Percentiles rank a stretch among this genome's conserved stretches.
These are phyloP conservation scores for Trachelus iudaicus DNA, from an alignment of 2,888 invertebrate genomes.

Conservation along the genomic window DNA sequence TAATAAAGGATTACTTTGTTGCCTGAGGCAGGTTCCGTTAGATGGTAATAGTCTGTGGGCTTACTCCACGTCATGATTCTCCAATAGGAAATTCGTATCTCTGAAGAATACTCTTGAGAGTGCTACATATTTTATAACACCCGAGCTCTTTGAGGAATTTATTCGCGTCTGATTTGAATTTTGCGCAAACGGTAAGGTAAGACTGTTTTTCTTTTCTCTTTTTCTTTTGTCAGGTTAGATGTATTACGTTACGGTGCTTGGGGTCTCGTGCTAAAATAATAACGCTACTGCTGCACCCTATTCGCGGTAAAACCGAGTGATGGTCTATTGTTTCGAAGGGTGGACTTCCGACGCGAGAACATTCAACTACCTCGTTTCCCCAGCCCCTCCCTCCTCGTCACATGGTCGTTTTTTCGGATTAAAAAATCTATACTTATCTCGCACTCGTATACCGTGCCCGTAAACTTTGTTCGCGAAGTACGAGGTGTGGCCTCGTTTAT, in stretches of 20 bases:
- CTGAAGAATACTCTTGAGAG: not conserved
- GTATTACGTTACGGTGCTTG: not conserved
- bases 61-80: not conserved
- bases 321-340: not conserved
- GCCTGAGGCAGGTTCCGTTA: not conserved
- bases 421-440: not conserved
- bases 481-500: not conserved
- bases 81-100: not conserved
- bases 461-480: not conserved
- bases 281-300: not conserved
- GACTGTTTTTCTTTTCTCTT: not conserved
- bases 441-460: not conserved
- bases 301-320: not conserved
- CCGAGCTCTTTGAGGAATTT: not conserved
- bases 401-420: not conserved
- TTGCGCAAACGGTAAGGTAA: not conserved
- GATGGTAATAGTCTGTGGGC: not conserved
- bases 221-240: not conserved
- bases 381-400: not conserved
- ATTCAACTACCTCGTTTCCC: not conserved
- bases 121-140: not conserved
- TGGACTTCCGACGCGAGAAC: not conserved
- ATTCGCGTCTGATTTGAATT: not conserved
- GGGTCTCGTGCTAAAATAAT: not conserved
- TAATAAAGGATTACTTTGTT: not conserved